Percentiles rank a stretch among this genome's conserved stretches.
These are phyloP conservation scores for Tetragonisca angustula DNA, from an alignment of 2,888 invertebrate species.

Conservation along the genomic window DNA sequence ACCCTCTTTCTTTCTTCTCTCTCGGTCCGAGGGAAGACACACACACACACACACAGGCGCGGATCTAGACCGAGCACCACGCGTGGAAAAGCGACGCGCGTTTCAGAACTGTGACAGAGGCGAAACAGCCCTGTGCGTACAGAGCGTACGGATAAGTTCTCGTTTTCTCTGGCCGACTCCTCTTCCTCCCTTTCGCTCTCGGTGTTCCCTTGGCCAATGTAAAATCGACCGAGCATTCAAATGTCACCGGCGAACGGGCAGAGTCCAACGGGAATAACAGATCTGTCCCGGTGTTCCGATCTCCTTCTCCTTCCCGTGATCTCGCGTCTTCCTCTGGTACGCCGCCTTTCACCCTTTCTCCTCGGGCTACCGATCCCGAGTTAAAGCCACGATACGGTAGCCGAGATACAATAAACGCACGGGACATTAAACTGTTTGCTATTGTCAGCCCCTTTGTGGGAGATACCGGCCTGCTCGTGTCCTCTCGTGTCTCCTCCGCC, in stretches of 20 bases:
- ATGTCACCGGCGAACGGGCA: slow-evolving; percentile 79
- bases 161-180: slow-evolving; percentile 40
- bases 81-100: slow-evolving; percentile 22
- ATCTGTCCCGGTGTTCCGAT: slow-evolving; percentile 76
- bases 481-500: not conserved
- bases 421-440: slow-evolving; percentile 83
- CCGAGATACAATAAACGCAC: slow-evolving; percentile 82
- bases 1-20: not conserved
- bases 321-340: slow-evolving; percentile 37
- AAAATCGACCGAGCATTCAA: slow-evolving; percentile 80
- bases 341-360: slow-evolving; percentile 53
- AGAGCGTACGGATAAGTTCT: slow-evolving; percentile 22
- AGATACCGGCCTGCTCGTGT: slow-evolving; percentile 55
- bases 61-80: slow-evolving; percentile 28
- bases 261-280: slow-evolving; percentile 81
- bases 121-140: not conserved
- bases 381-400: slow-evolving; percentile 78
- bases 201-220: slow-evolving; percentile 49
- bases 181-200: slow-evolving; percentile 13
- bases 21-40: not conserved
- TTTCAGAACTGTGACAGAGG: not conserved
- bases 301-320: slow-evolving; percentile 47
- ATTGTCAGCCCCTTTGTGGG: slow-evolving; percentile 80
- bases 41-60: not conserved
- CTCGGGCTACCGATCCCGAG: slow-evolving; percentile 55